Conservation (phyloP, 2,113 vertebrate genomes). For the Vulpes lagopus region DNA sequence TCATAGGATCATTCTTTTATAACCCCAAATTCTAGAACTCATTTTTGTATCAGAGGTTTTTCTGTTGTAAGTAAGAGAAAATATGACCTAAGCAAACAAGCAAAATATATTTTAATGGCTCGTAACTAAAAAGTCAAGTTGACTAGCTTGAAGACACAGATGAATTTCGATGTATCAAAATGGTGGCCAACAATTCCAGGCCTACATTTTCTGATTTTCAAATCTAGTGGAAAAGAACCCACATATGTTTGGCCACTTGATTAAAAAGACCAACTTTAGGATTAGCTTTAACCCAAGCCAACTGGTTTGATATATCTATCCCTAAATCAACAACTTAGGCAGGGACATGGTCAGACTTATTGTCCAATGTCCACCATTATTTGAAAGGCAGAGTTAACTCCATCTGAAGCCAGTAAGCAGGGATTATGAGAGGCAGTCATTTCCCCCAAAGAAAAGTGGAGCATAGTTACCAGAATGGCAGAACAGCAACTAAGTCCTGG, state of each 20-base stretch:
- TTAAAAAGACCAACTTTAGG: background rate
- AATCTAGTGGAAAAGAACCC: background rate
- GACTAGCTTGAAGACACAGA: background rate
- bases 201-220: background rate
- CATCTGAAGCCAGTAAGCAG: background rate
- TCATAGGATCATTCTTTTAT: background rate
- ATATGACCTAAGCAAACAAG: background rate
- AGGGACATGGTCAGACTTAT: background rate
- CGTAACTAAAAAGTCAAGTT: background rate
- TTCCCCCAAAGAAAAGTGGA: background rate
- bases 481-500: background rate
- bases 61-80: background rate
- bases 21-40: conserved; percentile 23
- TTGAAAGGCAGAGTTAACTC: background rate
- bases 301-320: background rate
- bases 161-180: background rate
- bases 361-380: background rate
- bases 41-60: background rate
- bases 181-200: background rate
- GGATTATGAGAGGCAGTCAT: background rate
- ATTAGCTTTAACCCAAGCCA: background rate
- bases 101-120: background rate
- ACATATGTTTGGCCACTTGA: background rate
- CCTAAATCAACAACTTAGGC: background rate
- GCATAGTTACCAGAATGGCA: background rate